Percentiles rank a stretch among this genome's conserved stretches.
Evolutionary conservation across 1,140 invertebrate genomes (phyloP).

Genomic region (Temnothorax curvispinosus): DNA sequence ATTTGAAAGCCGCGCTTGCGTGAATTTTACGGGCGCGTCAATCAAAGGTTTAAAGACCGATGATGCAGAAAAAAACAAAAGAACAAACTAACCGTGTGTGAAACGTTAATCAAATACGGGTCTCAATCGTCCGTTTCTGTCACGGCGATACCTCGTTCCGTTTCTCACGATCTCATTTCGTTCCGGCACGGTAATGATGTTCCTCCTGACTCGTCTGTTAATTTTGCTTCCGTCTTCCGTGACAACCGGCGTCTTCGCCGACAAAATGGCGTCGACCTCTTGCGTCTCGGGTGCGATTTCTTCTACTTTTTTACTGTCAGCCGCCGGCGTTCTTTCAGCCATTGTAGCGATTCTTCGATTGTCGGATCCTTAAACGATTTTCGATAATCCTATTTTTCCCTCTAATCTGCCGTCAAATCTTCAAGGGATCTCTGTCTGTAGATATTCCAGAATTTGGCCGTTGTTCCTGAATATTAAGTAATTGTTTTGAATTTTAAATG

Average conservation of each 20-base stretch:
- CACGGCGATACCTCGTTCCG: neutral
- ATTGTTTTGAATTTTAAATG: neutral
- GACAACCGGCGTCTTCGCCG: conserved; percentile 5
- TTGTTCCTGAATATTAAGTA: conserved; percentile 36
- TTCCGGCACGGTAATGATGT: conserved; percentile 33
- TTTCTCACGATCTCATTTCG: neutral
- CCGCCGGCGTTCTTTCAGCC: conserved; percentile 31
- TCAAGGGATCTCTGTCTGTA: neutral
- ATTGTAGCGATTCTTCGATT: conserved; percentile 42
- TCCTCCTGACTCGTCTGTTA: conserved; percentile 15
- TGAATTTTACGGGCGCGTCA: neutral
- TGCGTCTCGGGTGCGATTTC: conserved; percentile 3
- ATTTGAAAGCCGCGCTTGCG: neutral
- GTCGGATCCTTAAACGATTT: conserved; percentile 42
- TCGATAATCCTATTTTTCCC: conserved; percentile 57
- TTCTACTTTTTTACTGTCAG: conserved; percentile 26
- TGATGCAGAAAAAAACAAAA: conserved; percentile 16
- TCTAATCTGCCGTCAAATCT: conserved; percentile 33
- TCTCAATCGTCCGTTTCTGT: neutral
- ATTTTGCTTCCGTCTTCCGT: neutral
- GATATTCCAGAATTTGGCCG: neutral
- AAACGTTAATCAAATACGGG: conserved; percentile 18
- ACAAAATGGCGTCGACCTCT: conserved; percentile 30
- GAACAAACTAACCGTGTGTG: neutral
- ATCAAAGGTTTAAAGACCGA: conserved; percentile 7